A percentile compares a stretch with the other conserved stretches of the same genome.
Evolutionary conservation across 2,797 vertebrate species (phyloP).

Genomic region (Sebastes kiyomatsui): DNA sequence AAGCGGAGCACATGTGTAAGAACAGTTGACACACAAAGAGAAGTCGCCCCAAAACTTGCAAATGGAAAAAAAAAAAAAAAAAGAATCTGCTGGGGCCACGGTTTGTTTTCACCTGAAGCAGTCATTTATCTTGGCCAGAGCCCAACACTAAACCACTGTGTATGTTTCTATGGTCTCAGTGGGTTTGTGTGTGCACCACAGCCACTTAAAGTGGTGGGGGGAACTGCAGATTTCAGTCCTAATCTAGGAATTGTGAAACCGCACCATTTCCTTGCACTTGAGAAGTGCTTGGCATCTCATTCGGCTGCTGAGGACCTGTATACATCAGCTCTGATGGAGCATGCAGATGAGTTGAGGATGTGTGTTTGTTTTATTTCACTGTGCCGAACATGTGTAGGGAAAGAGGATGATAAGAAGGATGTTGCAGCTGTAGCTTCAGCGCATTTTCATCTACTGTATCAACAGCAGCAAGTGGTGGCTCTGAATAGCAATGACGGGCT

Average conservation of each 20-base stretch:
- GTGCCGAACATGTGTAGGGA: constrained; percentile 16
- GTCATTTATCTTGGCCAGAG: constrained; percentile 84
- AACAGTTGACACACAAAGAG: constrained; percentile 68
- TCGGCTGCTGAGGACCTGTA: constrained; percentile 45
- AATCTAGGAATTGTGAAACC: constrained; percentile 86
- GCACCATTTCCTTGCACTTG: constrained; percentile 77
- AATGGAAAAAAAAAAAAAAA: constrained; percentile 55
- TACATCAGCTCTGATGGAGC: constrained; percentile 53
- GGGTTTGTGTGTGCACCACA: constrained; percentile 82
- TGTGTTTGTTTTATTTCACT: constrained; percentile 50
- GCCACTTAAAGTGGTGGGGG: constrained; percentile 81
- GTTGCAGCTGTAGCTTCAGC: background rate
- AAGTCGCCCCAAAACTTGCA: constrained; percentile 59
- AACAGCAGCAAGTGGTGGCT: background rate
- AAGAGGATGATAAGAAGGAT: constrained; percentile 1
- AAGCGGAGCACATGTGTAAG: constrained; percentile 57
- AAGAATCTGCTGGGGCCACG: constrained; percentile 69
- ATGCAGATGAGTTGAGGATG: constrained; percentile 51
- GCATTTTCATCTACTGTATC: constrained; percentile 8
- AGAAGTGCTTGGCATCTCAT: constrained; percentile 66
- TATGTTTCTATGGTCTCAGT: constrained; percentile 85
- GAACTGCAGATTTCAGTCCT: constrained; percentile 80
- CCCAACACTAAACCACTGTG: constrained; percentile 84
- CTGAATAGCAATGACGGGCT: background rate
- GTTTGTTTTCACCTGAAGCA: constrained; percentile 87